Percentiles rank a stretch among this genome's conserved stretches.
These are phyloP conservation scores for Neosilurus mollespiculum DNA, from an alignment of 2,797 vertebrate genomes.

Conservation along the genomic window DNA sequence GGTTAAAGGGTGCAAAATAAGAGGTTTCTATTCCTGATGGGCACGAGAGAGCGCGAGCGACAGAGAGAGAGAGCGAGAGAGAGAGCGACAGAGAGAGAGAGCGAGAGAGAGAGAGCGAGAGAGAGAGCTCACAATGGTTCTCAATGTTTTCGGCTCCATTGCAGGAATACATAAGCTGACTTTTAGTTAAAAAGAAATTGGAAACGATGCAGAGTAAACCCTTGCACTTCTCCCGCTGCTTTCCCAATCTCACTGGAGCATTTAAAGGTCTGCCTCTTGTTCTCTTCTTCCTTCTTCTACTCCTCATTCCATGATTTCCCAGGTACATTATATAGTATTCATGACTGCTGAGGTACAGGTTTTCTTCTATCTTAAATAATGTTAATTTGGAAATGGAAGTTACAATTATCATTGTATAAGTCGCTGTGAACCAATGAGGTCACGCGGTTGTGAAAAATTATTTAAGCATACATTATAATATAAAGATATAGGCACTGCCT, in stretches of 20 bases:
- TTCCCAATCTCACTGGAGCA: conserved; percentile 52
- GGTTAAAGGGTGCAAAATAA: not conserved
- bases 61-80: not conserved
- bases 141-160: conserved; percentile 25
- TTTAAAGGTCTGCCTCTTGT: conserved; percentile 65
- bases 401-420: not conserved
- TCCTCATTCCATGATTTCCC: conserved; percentile 52
- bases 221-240: conserved; percentile 49
- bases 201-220: conserved; percentile 22
- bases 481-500: too few species aligned
- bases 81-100: too few species aligned
- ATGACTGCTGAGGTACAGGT: conserved; percentile 56
- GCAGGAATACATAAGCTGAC: conserved; percentile 29
- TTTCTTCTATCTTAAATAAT: conserved; percentile 63
- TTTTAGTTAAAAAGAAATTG: conserved; percentile 38
- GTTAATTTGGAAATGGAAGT: conserved; percentile 49
- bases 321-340: conserved; percentile 63
- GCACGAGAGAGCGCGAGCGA: not conserved
- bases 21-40: conserved; percentile 1
- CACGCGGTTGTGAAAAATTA: conserved; percentile 11
- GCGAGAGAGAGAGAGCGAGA: too few species aligned
- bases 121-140: conserved; percentile 25
- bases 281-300: conserved; percentile 48
- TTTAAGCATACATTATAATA: conserved; percentile 39
- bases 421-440: conserved; percentile 55